These are phyloP conservation scores for Sander lucioperca DNA, from an alignment of 2,113 vertebrate species.

Conservation along the genomic window DNA sequence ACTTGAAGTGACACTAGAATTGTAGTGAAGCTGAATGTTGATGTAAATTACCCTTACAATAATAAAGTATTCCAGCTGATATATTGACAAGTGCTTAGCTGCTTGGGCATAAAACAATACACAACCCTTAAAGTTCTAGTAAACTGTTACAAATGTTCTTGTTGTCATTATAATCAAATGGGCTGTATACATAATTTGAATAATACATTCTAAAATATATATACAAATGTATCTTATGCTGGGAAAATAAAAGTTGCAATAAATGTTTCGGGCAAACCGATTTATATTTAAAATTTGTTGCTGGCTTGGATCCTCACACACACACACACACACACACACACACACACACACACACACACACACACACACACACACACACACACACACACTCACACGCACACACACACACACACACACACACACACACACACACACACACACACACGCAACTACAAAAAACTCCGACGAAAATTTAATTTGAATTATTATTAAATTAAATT, in stretches of 20 bases:
- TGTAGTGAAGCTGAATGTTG: constrained; percentile 74
- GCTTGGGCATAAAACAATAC: constrained; percentile 34
- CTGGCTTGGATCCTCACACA: background rate
- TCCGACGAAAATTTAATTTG: background rate
- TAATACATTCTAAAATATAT: constrained; percentile 62
- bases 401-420: no score
- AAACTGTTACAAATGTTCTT: constrained; percentile 47
- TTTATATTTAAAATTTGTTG: constrained; percentile 30
- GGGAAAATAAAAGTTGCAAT: constrained; percentile 74
- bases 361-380: no score
- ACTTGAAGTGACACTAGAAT: constrained; percentile 72
- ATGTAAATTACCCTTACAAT: constrained; percentile 58
- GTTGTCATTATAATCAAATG: constrained; percentile 51
- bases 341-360: no score
- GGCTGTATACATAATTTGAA: constrained; percentile 61
- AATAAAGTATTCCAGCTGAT: constrained; percentile 45
- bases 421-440: no score
- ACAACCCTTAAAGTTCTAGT: constrained; percentile 48
- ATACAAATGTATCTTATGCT: constrained; percentile 68
- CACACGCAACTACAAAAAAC: background rate
- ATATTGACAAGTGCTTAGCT: constrained; percentile 37
- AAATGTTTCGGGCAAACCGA: constrained; percentile 43
- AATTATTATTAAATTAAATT: no score
- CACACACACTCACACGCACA: no score
- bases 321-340: no score